Evolutionary conservation across 1,140 invertebrate genomes (phyloP).

Genomic region (Solenopsis fugax): DNA sequence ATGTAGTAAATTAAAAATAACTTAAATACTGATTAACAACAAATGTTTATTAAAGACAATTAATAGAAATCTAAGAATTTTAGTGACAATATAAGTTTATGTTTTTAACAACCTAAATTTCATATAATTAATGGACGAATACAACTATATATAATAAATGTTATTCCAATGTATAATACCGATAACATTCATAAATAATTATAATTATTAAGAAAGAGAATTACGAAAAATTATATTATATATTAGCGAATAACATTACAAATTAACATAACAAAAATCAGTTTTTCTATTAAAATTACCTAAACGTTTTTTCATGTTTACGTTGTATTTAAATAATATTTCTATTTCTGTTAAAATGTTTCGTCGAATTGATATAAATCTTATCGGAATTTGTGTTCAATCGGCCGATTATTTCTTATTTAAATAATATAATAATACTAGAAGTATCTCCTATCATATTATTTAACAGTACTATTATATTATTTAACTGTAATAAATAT

Average conservation of each 20-base stretch:
- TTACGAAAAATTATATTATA: neutral
- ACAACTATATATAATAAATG: neutral
- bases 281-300: neutral
- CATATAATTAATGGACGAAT: neutral
- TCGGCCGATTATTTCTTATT: neutral
- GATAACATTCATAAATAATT: neutral
- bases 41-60: neutral
- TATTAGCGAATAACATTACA: neutral
- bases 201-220: neutral
- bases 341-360: neutral
- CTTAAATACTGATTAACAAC: neutral
- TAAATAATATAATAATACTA: neutral
- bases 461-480: too few relatives aligned
- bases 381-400: constrained; percentile 12
- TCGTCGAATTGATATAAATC: neutral
- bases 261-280: neutral
- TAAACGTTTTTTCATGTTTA: neutral
- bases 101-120: neutral
- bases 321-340: neutral
- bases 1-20: neutral
- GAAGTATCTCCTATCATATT: too few relatives aligned
- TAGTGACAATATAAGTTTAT: neutral
- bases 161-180: neutral
- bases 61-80: neutral
- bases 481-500: neutral